Evolutionary conservation across 2,113 vertebrate genomes (phyloP).

Genomic region (Ceratotherium simum): DNA sequence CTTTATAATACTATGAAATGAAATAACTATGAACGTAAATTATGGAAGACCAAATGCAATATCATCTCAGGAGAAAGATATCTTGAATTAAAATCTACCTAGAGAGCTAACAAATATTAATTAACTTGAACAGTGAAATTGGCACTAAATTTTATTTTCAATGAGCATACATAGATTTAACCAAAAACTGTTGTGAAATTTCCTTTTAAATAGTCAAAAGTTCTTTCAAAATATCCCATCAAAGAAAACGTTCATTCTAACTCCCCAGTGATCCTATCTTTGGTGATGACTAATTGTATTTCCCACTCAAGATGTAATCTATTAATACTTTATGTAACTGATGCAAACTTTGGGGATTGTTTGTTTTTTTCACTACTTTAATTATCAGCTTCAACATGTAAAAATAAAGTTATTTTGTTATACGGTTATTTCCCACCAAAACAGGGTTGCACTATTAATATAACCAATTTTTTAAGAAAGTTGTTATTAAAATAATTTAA

Average conservation of each 20-base stretch:
- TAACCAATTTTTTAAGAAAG: slow-evolving; percentile 40
- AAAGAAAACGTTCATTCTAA: slow-evolving; percentile 17
- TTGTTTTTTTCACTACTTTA: slow-evolving; percentile 62
- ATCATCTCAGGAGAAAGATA: not conserved
- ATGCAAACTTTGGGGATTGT: slow-evolving; percentile 54
- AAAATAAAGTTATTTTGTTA: slow-evolving; percentile 62
- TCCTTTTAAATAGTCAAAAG: not conserved
- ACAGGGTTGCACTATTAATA: slow-evolving; percentile 57
- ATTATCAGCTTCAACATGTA: slow-evolving; percentile 40
- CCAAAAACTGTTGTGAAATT: not conserved
- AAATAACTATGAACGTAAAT: not conserved
- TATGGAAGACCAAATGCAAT: not conserved
- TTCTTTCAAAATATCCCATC: not conserved
- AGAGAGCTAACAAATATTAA: not conserved
- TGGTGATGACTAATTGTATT: slow-evolving; percentile 50
- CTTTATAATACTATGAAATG: not conserved
- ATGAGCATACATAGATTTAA: not conserved
- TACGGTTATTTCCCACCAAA: slow-evolving; percentile 50
- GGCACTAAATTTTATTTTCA: slow-evolving; percentile 5
- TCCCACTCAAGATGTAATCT: slow-evolving; percentile 42
- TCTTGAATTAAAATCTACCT: not conserved
- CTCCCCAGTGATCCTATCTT: not conserved
- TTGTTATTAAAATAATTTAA: slow-evolving; percentile 39
- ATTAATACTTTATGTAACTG: slow-evolving; percentile 54
- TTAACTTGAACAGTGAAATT: not conserved